phyloP scores from a whole-genome alignment of 2,888 invertebrate species.

The Chrysina gloriosa region DNA sequence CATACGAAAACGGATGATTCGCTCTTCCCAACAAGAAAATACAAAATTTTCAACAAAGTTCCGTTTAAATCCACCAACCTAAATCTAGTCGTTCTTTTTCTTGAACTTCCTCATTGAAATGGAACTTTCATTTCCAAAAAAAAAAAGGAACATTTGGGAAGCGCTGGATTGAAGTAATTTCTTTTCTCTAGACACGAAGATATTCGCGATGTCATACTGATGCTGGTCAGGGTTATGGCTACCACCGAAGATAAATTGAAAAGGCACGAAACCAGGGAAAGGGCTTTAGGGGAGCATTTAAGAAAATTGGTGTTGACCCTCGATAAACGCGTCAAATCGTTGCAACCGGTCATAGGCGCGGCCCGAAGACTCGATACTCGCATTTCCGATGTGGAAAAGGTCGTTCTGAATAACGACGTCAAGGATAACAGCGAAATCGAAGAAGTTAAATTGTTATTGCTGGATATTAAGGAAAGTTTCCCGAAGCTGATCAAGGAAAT shows the following conservation, averaged over 20 bases:
- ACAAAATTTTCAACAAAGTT: too few species aligned
- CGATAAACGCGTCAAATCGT: constrained; percentile 77
- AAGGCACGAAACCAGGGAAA: constrained; percentile 84
- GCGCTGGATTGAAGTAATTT: background rate
- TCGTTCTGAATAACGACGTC: constrained; percentile 78
- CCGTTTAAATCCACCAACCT: too few species aligned
- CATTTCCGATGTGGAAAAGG: constrained; percentile 79
- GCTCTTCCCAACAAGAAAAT: too few species aligned
- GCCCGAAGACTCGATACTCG: constrained; percentile 80
- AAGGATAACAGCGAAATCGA: constrained; percentile 72
- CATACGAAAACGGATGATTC: too few species aligned
- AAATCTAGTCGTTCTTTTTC: too few species aligned
- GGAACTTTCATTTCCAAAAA: background rate
- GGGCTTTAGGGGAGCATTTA: constrained; percentile 80
- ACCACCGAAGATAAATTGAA: constrained; percentile 85
- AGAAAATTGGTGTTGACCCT: constrained; percentile 78
- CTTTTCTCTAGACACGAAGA: constrained; percentile 71
- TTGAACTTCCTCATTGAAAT: too few species aligned
- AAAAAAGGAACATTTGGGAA: background rate
- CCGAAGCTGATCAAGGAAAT: constrained; percentile 65
- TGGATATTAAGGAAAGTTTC: constrained; percentile 64
- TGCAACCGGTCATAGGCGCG: constrained; percentile 77
- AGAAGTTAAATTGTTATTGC: constrained; percentile 71
- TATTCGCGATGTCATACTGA: constrained; percentile 82
- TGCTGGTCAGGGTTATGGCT: constrained; percentile 82